phyloP scores from a whole-genome alignment of 2,113 vertebrate genomes.

The Cottus gobio region DNA sequence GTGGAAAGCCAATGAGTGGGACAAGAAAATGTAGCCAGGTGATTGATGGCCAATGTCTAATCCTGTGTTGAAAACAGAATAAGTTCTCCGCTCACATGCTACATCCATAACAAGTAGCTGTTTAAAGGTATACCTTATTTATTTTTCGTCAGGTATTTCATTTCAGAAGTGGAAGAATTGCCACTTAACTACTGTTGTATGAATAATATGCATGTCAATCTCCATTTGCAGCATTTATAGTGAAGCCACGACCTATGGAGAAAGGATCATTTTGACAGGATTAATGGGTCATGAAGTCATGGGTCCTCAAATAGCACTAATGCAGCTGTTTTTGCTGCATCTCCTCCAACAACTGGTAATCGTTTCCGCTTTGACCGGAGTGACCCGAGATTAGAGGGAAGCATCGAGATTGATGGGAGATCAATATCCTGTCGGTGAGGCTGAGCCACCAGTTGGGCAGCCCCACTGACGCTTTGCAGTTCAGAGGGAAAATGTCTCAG shows the following conservation, averaged over 20 bases:
- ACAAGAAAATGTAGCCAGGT: slow-evolving; percentile 22
- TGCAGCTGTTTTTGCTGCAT: slow-evolving; percentile 60
- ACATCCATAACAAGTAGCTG: not conserved
- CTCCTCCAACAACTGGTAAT: slow-evolving; percentile 44
- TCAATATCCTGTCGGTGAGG: slow-evolving; percentile 60
- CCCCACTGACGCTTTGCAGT: not conserved
- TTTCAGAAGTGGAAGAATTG: not conserved
- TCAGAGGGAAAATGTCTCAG: slow-evolving; percentile 10
- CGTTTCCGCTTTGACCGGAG: slow-evolving; percentile 52
- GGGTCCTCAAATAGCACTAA: slow-evolving; percentile 8
- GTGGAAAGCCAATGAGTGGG: slow-evolving; percentile 40
- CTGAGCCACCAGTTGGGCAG: slow-evolving; percentile 11
- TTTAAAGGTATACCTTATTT: not conserved
- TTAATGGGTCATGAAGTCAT: slow-evolving; percentile 26
- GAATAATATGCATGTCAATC: not conserved
- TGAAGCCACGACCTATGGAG: not conserved
- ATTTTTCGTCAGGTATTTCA: not conserved
- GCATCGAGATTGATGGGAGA: slow-evolving; percentile 54
- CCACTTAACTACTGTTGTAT: not conserved
- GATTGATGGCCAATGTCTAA: slow-evolving; percentile 40
- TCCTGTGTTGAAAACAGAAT: slow-evolving; percentile 9
- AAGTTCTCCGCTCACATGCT: not conserved
- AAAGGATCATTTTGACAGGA: slow-evolving; percentile 9
- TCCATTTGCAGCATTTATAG: not conserved
- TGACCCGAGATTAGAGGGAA: slow-evolving; percentile 61